phyloP scores from a whole-genome alignment of 2,888 invertebrate genomes.

The Pegoplata infirma region DNA sequence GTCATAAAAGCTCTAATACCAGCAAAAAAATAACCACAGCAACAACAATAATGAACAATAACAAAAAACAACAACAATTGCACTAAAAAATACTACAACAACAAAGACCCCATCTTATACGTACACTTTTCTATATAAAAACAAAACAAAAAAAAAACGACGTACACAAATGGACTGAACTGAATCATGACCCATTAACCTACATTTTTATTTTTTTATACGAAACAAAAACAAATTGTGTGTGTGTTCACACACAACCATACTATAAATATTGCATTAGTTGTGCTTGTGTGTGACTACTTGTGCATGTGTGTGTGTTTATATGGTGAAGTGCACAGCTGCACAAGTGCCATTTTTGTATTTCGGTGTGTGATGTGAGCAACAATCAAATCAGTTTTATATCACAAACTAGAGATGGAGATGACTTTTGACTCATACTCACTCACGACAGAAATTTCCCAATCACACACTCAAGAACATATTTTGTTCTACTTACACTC shows the following conservation, averaged over 20 bases:
- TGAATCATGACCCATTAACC: conserved; percentile 76
- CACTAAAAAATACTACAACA: neutral
- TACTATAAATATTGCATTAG: conserved; percentile 6
- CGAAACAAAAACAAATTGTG: neutral
- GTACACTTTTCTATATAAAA: conserved; percentile 10
- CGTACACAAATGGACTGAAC: conserved; percentile 65
- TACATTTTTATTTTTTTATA: conserved; percentile 65
- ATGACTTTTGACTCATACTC: too few species aligned
- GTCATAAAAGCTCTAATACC: neutral
- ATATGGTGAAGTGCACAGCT: conserved; percentile 26
- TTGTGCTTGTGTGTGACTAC: neutral
- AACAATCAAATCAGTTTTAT: conserved; percentile 28
- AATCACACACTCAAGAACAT: too few species aligned
- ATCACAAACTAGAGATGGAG: too few species aligned
- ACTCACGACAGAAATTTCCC: too few species aligned
- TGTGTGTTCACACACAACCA: neutral
- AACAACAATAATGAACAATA: conserved; percentile 6
- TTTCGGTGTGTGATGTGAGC: conserved; percentile 13
- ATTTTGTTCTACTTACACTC: too few species aligned
- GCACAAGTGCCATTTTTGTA: conserved; percentile 20
- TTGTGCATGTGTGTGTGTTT: conserved; percentile 13
- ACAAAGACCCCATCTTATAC: conserved; percentile 5
- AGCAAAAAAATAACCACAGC: conserved; percentile 2
- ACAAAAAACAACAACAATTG: conserved; percentile 1
- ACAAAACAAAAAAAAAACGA: conserved; percentile 35